Base-by-base conservation (phyloP, 2,888 invertebrate species). In the Caenorhabditis macrosperma region DNA sequence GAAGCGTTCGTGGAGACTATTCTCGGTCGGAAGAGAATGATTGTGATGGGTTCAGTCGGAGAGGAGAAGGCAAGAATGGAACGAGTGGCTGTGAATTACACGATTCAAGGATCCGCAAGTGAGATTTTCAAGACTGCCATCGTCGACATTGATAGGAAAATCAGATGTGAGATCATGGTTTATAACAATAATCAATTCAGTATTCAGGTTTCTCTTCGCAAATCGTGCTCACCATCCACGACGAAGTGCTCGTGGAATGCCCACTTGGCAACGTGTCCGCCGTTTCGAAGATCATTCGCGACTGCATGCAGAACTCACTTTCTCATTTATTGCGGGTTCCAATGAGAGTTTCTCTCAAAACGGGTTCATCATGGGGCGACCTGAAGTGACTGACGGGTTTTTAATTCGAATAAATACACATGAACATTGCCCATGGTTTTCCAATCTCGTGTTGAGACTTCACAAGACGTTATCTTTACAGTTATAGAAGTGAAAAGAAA, bases 81-180 rank as follows among this genome's bases (percentile, higher is more conserved):
- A 91, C 93, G 98, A n/a, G 97, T 97, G 93, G 96, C 97, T 15
- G 93, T 99, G 0, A 99, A 99, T 91, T 95, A 97, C 1, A 94
- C 94, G 15, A 94, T 99, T 52, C 84, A 87, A 92, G 98, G 97
- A 0, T 96, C 97, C 0, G 98, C 97, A 0, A 96, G 97, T 0
- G 98, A 99, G 91, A 94, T 99, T 52, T 94, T 95, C 0, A 99
- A 99, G 91, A 94, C 93, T 71, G 96, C 97, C 0, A 95, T 97
- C 94, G 93, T 95, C 30, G 92, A 93, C 59, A 94, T 97, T 87
- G 94, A 96, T 85, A 91, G 92, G 12, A 91, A 92, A 90, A 90
- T 94, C 87, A 82, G 91, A 12, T 33, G 33, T 33, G 33, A 67
- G 33, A n/a, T n/a, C n/a, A n/a, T n/a, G n/a, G n/a, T n/a, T n/a